Evolutionary conservation across 2,888 invertebrate genomes (phyloP).

Genomic region (Tipula unca): DNA sequence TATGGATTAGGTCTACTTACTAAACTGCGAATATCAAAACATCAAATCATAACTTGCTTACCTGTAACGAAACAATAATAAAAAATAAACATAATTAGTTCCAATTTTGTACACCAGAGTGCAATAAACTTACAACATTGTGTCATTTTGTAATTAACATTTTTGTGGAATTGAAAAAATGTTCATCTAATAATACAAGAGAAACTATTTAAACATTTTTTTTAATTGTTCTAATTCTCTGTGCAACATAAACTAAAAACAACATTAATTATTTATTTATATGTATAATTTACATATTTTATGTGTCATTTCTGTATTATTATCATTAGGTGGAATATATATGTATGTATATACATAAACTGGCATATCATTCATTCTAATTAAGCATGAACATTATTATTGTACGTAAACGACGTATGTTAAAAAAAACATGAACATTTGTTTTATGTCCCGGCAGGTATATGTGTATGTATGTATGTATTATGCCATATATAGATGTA

Average conservation of each 20-base stretch:
- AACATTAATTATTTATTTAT: not conserved
- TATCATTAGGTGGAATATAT: not conserved
- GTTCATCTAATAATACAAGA: not conserved
- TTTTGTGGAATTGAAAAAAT: not conserved
- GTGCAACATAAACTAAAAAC: not conserved
- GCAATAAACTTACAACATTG: not conserved
- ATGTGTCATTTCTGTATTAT: not conserved
- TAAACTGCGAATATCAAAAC: too few species aligned
- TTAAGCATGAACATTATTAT: not conserved
- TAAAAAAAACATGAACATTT: not conserved
- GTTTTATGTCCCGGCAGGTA: too few species aligned
- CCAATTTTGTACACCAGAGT: not conserved
- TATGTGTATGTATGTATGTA: too few species aligned
- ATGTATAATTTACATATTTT: not conserved
- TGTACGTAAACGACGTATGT: not conserved
- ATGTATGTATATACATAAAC: not conserved
- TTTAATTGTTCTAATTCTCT: not conserved
- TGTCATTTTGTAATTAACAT: not conserved
- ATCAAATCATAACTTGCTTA: too few species aligned
- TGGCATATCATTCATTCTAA: not conserved
- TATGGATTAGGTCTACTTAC: too few species aligned
- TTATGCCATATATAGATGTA: too few species aligned
- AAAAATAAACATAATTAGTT: not conserved
- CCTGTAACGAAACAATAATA: not conserved
- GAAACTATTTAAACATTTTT: not conserved